Evolutionary conservation across 2,888 invertebrate genomes (phyloP).

Genomic region (Linyphia triangularis): DNA sequence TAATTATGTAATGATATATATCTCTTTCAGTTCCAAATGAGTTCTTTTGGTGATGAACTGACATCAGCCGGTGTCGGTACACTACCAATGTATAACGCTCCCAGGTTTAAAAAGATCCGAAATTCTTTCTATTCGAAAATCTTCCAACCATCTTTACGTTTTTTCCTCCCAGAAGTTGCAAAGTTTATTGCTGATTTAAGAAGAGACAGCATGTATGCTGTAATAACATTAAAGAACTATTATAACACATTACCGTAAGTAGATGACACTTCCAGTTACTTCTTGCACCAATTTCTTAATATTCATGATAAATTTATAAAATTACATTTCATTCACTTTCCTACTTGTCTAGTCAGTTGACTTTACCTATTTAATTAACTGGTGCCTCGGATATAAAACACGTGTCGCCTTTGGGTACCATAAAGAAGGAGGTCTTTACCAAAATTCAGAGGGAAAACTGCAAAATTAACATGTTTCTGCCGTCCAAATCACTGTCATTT

Average conservation of each 20-base stretch:
- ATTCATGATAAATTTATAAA: no score
- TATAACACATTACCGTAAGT: conserved; percentile 59
- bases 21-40: conserved; percentile 28
- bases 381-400: no score
- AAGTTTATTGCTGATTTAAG: conserved; percentile 19
- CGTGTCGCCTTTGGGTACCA: no score
- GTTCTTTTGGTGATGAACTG: conserved; percentile 44
- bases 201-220: background rate
- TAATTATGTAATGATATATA: background rate
- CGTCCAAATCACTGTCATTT: no score
- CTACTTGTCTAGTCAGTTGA: no score
- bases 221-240: background rate
- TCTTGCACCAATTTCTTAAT: no score
- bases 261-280: no score
- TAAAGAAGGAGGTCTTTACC: no score
- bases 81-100: conserved; percentile 47
- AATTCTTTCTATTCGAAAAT: conserved; percentile 35
- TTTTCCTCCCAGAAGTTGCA: conserved; percentile 31
- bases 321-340: no score
- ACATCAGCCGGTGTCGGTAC: conserved; percentile 29
- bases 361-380: no score
- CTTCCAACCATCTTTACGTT: conserved; percentile 8
- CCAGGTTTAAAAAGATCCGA: conserved; percentile 40
- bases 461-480: no score
- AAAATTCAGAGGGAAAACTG: no score